Percentiles rank a stretch among this genome's conserved stretches.
phyloP scores from a whole-genome alignment of 2,888 invertebrate species.

The Chrysolina haemoptera region DNA sequence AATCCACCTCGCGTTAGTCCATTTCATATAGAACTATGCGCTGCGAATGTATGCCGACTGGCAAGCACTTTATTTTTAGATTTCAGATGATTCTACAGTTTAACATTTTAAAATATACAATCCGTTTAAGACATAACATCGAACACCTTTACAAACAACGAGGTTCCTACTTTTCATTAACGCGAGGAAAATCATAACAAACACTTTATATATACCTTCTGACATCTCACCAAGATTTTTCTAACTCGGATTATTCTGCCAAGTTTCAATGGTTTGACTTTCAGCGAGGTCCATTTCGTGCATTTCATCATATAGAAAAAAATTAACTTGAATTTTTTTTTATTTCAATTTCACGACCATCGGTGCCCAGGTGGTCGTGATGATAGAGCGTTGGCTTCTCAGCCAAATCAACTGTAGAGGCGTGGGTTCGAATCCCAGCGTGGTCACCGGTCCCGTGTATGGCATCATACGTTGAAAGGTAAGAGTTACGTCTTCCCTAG shows the following conservation, averaged over 20 bases:
- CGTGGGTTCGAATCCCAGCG: too few species aligned
- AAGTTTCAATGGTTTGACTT: not conserved
- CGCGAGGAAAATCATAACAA: not conserved
- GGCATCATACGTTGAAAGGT: too few species aligned
- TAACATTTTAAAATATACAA: constrained; percentile 30
- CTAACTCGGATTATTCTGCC: not conserved
- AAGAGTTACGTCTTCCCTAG: too few species aligned
- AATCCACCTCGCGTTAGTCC: constrained; percentile 26
- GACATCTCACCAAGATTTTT: not conserved
- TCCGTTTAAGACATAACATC: constrained; percentile 21
- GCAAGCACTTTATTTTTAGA: constrained; percentile 31
- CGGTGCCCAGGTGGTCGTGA: too few species aligned
- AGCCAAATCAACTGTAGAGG: too few species aligned
- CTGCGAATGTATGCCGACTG: constrained; percentile 16
- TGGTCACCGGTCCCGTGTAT: too few species aligned
- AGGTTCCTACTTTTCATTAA: constrained; percentile 26
- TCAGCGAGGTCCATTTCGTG: not conserved
- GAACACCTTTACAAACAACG: constrained; percentile 29
- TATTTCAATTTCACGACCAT: too few species aligned
- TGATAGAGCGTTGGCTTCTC: too few species aligned
- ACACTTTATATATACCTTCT: constrained; percentile 4
- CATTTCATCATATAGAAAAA: not conserved
- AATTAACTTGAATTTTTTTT: too few species aligned
- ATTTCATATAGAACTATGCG: constrained; percentile 30
- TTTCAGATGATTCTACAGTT: constrained; percentile 24